Evolutionary conservation across 2,113 vertebrate species (phyloP).

Genomic region (Sardina pilchardus): DNA sequence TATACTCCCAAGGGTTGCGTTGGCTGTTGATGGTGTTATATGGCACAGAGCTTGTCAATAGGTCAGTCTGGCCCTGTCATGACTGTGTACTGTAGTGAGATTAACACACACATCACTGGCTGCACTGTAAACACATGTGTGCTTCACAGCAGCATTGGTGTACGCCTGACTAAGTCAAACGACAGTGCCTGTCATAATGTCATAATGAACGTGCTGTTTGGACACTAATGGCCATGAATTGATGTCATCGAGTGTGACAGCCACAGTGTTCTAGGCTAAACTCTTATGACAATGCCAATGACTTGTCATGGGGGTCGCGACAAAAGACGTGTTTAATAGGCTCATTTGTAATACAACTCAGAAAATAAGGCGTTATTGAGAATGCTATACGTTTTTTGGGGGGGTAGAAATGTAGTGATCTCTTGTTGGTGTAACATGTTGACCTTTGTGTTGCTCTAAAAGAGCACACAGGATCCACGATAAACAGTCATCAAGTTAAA

Average conservation of each 20-base stretch:
- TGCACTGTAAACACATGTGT: not conserved
- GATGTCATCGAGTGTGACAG: not conserved
- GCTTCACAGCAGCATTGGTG: not conserved
- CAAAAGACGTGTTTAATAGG: not conserved
- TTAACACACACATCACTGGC: conserved; percentile 1
- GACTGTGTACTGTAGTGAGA: not conserved
- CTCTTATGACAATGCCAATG: not conserved
- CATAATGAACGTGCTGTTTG: not conserved
- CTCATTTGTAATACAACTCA: not conserved
- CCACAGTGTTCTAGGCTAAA: not conserved
- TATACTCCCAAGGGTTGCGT: not conserved
- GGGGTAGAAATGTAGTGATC: not conserved
- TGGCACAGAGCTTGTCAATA: not conserved
- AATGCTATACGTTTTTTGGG: not conserved
- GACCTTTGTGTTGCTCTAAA: not conserved
- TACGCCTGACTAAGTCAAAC: not conserved
- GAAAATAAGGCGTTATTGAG: not conserved
- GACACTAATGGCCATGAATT: not conserved
- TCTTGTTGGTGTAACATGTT: not conserved
- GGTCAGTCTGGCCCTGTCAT: conserved; percentile 4
- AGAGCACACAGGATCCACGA: not conserved
- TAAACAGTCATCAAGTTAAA: not conserved
- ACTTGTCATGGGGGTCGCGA: not conserved
- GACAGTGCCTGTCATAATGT: not conserved
- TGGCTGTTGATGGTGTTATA: not conserved